Evolutionary conservation across 1,140 invertebrate genomes (phyloP).

Genomic region (Formica selysi): DNA sequence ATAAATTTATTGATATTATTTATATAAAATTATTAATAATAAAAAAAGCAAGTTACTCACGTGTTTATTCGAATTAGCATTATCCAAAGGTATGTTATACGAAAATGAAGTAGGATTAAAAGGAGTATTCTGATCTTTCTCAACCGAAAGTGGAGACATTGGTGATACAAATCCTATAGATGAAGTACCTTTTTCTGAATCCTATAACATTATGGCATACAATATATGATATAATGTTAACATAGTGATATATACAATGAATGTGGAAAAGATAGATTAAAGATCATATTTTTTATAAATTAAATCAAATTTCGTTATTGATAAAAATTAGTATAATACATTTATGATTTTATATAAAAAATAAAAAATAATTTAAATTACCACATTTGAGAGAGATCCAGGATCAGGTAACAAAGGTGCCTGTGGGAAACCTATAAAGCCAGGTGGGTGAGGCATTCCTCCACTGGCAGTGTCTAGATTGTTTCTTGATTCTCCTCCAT

Average conservation of each 20-base stretch:
- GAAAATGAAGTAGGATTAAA: constrained; percentile 88
- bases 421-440: constrained; percentile 93
- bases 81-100: constrained; percentile 90
- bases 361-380: constrained; percentile 21
- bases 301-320: background rate
- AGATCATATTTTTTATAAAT: background rate
- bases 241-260: too few species aligned
- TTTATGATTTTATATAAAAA: background rate
- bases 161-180: constrained; percentile 87
- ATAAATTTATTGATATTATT: constrained; percentile 14
- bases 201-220: constrained; percentile 64
- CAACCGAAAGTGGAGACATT: constrained; percentile 68
- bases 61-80: constrained; percentile 83
- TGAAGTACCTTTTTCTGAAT: constrained; percentile 72
- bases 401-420: constrained; percentile 88
- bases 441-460: constrained; percentile 89
- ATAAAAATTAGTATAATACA: background rate
- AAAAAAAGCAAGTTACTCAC: constrained; percentile 77
- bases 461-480: constrained; percentile 87
- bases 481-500: constrained; percentile 84
- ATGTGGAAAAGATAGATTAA: background rate
- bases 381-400: constrained; percentile 70
- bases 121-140: constrained; percentile 82
- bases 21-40: background rate
- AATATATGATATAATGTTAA: constrained; percentile 42